phyloP scores from a whole-genome alignment of 2,888 invertebrate species.

The Gastrophysa polygoni region DNA sequence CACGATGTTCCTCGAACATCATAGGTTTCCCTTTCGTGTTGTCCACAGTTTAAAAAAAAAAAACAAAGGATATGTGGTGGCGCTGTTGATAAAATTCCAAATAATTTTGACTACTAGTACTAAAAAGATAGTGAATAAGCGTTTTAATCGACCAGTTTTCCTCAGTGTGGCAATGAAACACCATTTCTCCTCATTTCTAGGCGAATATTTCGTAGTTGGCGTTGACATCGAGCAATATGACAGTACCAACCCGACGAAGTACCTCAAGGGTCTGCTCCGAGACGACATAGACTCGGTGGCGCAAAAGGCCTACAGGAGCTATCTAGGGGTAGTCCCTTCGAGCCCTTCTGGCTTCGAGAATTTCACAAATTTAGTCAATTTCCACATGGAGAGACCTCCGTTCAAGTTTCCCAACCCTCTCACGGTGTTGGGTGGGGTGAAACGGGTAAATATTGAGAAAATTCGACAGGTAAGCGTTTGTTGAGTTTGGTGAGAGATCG shows the following conservation, averaged over 20 bases:
- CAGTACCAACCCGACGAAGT: conserved; percentile 74
- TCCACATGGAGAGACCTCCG: conserved; percentile 82
- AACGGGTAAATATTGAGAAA: conserved; percentile 59
- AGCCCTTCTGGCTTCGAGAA: conserved; percentile 73
- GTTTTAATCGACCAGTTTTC: not conserved
- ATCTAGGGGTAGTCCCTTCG: conserved; percentile 82
- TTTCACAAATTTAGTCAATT: conserved; percentile 79
- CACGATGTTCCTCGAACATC: too few species aligned
- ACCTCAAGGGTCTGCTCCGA: conserved; percentile 76
- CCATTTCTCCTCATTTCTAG: conserved; percentile 56
- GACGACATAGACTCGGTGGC: conserved; percentile 67
- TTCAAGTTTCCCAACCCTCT: conserved; percentile 88
- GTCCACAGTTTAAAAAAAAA: too few species aligned
- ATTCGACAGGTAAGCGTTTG: conserved; percentile 11
- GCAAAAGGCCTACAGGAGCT: conserved; percentile 77
- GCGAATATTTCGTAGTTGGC: conserved; percentile 94
- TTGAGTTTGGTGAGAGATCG: not conserved
- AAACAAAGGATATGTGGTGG: too few species aligned
- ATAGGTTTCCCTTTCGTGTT: too few species aligned
- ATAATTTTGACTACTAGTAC: too few species aligned
- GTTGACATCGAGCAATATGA: conserved; percentile 91
- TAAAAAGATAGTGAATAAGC: too few species aligned
- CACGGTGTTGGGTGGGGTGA: conserved; percentile 71
- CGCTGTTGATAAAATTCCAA: too few species aligned
- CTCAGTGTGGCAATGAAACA: not conserved